Percentiles rank a stretch among this genome's conserved stretches.
Conservation (phyloP, 2,888 invertebrate genomes). For the Mechanitis messenoides region DNA sequence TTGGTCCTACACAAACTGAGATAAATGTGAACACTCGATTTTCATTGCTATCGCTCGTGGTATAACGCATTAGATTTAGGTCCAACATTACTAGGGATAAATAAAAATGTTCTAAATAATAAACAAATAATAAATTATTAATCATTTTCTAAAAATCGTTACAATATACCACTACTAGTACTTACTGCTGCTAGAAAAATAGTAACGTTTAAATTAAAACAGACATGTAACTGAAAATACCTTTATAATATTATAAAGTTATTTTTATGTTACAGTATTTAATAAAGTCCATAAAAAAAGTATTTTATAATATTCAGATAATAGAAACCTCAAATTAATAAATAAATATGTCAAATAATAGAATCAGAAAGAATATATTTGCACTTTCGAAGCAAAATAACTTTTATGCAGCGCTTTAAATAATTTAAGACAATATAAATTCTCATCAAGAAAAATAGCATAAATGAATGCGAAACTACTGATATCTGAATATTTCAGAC, state of each 20-base stretch:
- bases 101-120: not conserved
- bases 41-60: conserved; percentile 33
- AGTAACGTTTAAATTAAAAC: no score
- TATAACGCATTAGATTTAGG: conserved; percentile 17
- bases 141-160: no score
- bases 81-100: not conserved
- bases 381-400: not conserved
- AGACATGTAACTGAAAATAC: no score
- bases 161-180: no score
- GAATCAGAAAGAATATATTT: not conserved
- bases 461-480: conserved; percentile 16
- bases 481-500: conserved; percentile 22
- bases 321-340: no score
- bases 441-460: conserved; percentile 16
- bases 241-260: no score
- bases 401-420: not conserved
- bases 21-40: conserved; percentile 37
- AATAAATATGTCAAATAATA: no score
- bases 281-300: no score
- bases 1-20: conserved; percentile 30
- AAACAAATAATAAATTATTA: no score
- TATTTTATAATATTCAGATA: no score
- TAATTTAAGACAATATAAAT: conserved; percentile 16
- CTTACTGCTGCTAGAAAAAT: no score
- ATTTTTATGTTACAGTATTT: no score